phyloP scores from a whole-genome alignment of 1,140 invertebrate genomes.

The Bombus vancouverensis region DNA sequence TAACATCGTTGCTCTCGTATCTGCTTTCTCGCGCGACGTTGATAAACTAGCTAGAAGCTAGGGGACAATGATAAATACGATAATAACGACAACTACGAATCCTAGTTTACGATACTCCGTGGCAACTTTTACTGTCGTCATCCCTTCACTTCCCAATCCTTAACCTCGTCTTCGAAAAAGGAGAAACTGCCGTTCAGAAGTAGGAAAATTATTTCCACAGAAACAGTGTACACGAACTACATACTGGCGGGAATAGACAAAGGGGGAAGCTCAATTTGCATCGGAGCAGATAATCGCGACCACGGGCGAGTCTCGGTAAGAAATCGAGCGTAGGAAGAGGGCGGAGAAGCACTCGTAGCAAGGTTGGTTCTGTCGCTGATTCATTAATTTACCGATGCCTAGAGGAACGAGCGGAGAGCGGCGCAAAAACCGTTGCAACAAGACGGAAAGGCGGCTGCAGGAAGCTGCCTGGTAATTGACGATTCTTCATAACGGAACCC shows the following conservation, averaged over 20 bases:
- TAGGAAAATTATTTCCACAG: not conserved
- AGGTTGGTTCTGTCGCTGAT: conserved; percentile 39
- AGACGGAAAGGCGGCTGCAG: conserved; percentile 29
- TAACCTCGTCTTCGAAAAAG: too few relatives aligned
- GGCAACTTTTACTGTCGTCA: not conserved
- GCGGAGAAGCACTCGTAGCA: conserved; percentile 2
- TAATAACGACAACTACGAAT: not conserved
- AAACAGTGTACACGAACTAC: not conserved
- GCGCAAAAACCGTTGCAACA: conserved; percentile 30
- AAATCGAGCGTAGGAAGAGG: conserved; percentile 25
- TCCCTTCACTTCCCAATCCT: too few relatives aligned
- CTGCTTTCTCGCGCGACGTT: conserved; percentile 18
- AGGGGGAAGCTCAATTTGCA: conserved; percentile 29
- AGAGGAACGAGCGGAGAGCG: conserved; percentile 8
- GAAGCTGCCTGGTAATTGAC: conserved; percentile 44
- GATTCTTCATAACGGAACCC: conserved; percentile 49
- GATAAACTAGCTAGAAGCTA: conserved; percentile 1
- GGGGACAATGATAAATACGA: not conserved
- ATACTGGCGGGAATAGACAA: not conserved
- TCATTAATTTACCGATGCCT: conserved; percentile 45
- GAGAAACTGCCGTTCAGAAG: not conserved
- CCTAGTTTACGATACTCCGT: not conserved
- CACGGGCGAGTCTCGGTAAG: not conserved
- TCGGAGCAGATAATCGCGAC: conserved; percentile 12
- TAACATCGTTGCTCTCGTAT: conserved; percentile 12